A percentile compares a stretch with the other conserved stretches of the same genome.
phyloP scores from a whole-genome alignment of 2,888 invertebrate genomes.

The Arctia plantaginis region DNA sequence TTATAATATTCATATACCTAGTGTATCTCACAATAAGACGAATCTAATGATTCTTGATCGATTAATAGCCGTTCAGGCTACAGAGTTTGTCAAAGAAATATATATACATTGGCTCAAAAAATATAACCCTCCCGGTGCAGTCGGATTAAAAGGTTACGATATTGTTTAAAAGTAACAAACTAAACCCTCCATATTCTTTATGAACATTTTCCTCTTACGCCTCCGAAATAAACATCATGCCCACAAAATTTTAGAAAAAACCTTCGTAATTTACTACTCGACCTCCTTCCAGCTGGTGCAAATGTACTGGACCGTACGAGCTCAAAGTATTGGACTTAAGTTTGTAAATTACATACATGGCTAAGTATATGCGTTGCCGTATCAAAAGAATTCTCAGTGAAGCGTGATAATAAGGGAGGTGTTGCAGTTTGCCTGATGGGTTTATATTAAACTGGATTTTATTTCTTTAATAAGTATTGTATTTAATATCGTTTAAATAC shows the following conservation, averaged over 20 bases:
- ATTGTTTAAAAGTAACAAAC: background rate
- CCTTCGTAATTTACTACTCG: constrained; percentile 37
- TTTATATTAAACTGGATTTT: background rate
- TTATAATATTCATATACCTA: too few relatives aligned
- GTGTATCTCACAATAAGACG: too few relatives aligned
- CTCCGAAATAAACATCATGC: background rate
- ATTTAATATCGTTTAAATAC: background rate
- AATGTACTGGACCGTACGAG: constrained; percentile 18
- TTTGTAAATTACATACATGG: constrained; percentile 39
- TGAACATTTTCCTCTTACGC: background rate
- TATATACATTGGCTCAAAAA: too few relatives aligned
- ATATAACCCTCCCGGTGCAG: too few relatives aligned
- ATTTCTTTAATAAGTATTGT: background rate
- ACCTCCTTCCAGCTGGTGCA: constrained; percentile 33
- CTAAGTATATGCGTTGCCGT: constrained; percentile 20
- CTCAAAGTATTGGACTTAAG: constrained; percentile 35
- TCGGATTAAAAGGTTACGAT: background rate
- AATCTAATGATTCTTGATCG: too few relatives aligned
- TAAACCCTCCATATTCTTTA: background rate
- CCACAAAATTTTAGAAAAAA: constrained; percentile 1
- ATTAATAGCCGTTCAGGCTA: too few relatives aligned
- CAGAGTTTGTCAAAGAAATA: too few relatives aligned
- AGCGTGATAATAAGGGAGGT: constrained; percentile 7
- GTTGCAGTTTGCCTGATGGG: background rate
- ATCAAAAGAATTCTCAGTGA: constrained; percentile 45